Evolutionary conservation across 1,140 invertebrate species (phyloP), one percentile per base, ranked within the genome.

Genomic region (Protaetia brevitarsis): DNA sequence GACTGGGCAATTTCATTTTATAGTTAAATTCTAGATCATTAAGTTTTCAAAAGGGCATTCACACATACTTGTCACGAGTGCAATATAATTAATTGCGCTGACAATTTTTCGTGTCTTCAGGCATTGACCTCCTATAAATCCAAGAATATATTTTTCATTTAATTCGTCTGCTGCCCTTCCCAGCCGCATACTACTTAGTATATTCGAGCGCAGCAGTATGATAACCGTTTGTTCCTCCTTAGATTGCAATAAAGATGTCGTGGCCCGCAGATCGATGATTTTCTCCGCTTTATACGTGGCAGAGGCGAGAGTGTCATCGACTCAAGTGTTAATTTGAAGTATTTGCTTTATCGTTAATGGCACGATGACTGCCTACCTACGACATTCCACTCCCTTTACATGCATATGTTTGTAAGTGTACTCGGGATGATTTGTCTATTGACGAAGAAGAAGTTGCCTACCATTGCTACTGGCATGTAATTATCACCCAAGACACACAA

Each of bases 251-350:
- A 51, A 19, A 51, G 41, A 51, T 10, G 34, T 16, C 41, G 5
- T 51, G 41, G 13, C 16, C 11, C 41, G 41, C 6, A 51, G 41
- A 51, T 19, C 13, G 13, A 51, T 51, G 41, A 51, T 51, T 51
- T 51, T 51, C 13, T 23, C 5, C 26, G 19, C 34, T 37, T n/a
- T n/a, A 5, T 11, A 37, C 2, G 16, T 51, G 41, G 26, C 16
- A 23, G 1, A 51, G 19, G 11, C 41, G 41, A 37, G 16, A 37
- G 5, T 37, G 34, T 37, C 10, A 3, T 37, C 10, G 10, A 16
- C 19, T 51, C 5, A 23, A 19, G 41, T 51, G 41, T 51, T 51
- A 51, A 51, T 51, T 51, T 51, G 41, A 51, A 51, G 41, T 51
- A 51, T 51, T 51, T 51, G 41, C 26, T 51, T 51, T 51, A 23